These are phyloP conservation scores for Pissodes strobi DNA, from an alignment of 1,140 invertebrate genomes.

Conservation along the genomic window DNA sequence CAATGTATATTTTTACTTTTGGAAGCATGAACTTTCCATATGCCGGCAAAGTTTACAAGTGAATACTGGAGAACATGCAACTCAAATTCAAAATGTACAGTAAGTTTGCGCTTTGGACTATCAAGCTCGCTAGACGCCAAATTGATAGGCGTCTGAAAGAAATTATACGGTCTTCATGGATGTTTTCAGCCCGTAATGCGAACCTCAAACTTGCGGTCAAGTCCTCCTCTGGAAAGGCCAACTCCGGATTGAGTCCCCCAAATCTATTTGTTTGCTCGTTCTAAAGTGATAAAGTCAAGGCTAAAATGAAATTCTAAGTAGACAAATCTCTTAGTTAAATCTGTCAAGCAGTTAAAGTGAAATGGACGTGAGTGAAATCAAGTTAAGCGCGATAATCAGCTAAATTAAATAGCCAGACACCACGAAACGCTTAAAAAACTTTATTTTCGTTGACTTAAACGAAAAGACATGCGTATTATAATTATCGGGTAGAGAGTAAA, in stretches of 20 bases:
- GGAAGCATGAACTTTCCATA: not conserved
- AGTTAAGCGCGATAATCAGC: too few species aligned
- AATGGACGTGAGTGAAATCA: too few species aligned
- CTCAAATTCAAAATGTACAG: slow-evolving; percentile 2
- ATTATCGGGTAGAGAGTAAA: too few species aligned
- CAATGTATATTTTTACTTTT: not conserved
- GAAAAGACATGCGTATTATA: too few species aligned
- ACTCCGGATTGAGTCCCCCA: not conserved
- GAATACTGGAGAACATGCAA: not conserved
- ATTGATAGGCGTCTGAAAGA: not conserved
- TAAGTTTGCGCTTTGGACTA: slow-evolving; percentile 1
- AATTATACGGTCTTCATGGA: not conserved
- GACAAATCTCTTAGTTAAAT: not conserved
- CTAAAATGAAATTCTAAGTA: too few species aligned
- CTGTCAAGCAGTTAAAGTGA: too few species aligned
- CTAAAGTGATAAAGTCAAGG: not conserved
- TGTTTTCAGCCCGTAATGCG: not conserved
- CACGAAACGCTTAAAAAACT: too few species aligned
- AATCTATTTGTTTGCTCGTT: not conserved
- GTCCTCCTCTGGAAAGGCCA: too few species aligned
- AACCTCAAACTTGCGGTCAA: not conserved
- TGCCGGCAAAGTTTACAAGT: too few species aligned
- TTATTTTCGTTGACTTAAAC: too few species aligned
- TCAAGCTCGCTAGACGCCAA: not conserved
- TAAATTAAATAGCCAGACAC: too few species aligned